Evolutionary conservation across 2,113 vertebrate species (phyloP).

Genomic region (Sinocyclocheilus maitianheensis): DNA sequence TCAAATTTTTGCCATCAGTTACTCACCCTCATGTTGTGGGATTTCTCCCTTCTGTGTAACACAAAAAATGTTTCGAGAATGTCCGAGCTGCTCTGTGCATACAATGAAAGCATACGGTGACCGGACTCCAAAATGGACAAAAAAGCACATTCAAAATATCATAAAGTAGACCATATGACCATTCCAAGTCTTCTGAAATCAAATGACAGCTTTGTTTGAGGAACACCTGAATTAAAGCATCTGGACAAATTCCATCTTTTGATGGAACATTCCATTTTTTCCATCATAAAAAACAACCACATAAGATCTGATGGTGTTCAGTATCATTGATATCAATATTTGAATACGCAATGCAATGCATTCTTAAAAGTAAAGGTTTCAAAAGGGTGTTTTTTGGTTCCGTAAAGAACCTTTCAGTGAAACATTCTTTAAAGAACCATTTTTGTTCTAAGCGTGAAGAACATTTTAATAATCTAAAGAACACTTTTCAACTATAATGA

Average conservation of each 20-base stretch:
- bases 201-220: neutral
- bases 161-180: neutral
- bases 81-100: neutral
- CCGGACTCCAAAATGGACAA: neutral
- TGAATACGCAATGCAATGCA: neutral
- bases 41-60: conserved; percentile 4
- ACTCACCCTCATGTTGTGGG: neutral
- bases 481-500: neutral
- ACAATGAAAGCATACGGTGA: neutral
- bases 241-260: neutral
- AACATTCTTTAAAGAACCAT: neutral
- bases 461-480: neutral
- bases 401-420: neutral
- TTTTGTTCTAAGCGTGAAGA: neutral
- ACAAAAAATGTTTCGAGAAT: conserved; percentile 3
- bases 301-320: neutral
- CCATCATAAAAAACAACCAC: neutral
- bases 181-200: neutral
- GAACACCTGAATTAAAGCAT: neutral
- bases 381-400: neutral
- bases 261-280: neutral
- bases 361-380: neutral
- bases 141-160: neutral
- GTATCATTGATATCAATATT: neutral
- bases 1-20: neutral